phyloP scores from a whole-genome alignment of 2,888 invertebrate genomes.

The Cheilosia variabilis region DNA sequence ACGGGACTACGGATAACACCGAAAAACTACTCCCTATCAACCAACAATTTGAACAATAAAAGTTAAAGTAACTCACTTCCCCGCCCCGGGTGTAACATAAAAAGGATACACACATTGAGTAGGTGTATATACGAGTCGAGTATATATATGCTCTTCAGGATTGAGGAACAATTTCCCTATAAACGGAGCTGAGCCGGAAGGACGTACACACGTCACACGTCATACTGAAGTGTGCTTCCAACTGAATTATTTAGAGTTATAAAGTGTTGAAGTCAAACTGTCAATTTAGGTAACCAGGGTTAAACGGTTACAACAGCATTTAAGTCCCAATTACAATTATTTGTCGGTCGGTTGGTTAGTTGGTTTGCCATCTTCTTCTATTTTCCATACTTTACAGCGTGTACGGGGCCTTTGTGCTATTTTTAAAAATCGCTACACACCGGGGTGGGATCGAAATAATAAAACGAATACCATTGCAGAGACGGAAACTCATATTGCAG shows the following conservation, averaged over 20 bases:
- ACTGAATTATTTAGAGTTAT: conserved; percentile 23
- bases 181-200: neutral
- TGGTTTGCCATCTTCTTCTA: neutral
- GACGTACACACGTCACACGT: conserved; percentile 3
- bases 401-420: neutral
- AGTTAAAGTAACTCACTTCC: conserved; percentile 55
- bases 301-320: conserved; percentile 21
- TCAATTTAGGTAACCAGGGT: conserved; percentile 37
- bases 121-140: no score
- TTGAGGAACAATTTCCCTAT: neutral
- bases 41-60: conserved; percentile 56
- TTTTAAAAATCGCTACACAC: neutral
- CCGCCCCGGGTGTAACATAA: neutral
- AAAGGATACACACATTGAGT: neutral
- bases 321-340: conserved; percentile 30
- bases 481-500: neutral
- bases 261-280: conserved; percentile 42
- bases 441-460: neutral
- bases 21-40: conserved; percentile 37
- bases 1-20: conserved; percentile 42
- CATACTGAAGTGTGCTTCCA: conserved; percentile 13
- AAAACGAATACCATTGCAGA: no score
- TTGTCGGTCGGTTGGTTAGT: neutral
- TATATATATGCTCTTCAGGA: neutral
- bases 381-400: neutral